Conservation (phyloP, 2,113 vertebrate genomes). For the Geococcyx californianus region DNA sequence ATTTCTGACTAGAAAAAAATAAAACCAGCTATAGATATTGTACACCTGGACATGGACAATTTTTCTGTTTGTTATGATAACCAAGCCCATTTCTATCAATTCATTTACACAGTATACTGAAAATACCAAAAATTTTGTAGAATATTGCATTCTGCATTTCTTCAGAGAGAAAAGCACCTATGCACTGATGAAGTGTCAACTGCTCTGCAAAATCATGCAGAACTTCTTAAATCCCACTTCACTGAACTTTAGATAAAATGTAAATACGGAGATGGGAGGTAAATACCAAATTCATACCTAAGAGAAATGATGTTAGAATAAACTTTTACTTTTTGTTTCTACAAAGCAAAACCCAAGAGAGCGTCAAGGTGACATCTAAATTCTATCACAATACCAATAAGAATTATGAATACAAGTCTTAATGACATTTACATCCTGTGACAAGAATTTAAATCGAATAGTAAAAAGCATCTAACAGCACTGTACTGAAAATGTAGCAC, state of each 20-base stretch:
- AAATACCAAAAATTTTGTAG: not conserved
- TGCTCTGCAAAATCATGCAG: not conserved
- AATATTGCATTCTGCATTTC: not conserved
- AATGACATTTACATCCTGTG: not conserved
- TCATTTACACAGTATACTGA: not conserved
- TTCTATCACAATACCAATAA: not conserved
- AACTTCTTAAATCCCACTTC: not conserved
- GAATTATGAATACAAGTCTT: not conserved
- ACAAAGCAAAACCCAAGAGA: not conserved
- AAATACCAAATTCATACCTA: not conserved
- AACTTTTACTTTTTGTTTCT: not conserved
- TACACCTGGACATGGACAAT: not conserved
- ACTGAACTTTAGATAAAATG: not conserved
- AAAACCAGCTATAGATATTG: rapidly evolving
- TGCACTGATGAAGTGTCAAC: not conserved
- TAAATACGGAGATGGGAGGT: not conserved
- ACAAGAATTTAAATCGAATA: not conserved
- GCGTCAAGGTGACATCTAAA: not conserved
- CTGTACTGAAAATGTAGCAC: not conserved
- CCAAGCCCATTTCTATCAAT: not conserved
- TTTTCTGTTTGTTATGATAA: not conserved
- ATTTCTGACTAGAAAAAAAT: not conserved
- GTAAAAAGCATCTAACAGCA: not conserved
- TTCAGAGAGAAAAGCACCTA: not conserved
- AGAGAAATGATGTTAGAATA: not conserved